These are phyloP conservation scores for Aphaenogaster floridana DNA, from an alignment of 1,140 invertebrate genomes.

Conservation along the genomic window DNA sequence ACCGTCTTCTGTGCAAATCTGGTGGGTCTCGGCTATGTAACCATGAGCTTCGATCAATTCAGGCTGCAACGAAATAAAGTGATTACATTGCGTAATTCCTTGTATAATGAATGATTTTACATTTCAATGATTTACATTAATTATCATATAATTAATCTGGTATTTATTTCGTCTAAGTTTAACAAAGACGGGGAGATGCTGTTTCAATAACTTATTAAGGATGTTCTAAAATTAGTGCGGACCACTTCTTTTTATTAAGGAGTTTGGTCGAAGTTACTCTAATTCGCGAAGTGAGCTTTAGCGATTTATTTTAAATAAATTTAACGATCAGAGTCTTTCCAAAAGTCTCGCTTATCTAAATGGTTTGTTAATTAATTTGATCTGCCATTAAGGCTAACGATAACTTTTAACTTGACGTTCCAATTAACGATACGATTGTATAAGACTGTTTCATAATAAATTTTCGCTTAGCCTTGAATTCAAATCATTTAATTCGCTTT, in stretches of 20 bases:
- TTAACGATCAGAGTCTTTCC: too few relatives aligned
- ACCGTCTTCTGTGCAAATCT: conserved; percentile 90
- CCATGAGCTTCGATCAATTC: conserved; percentile 87
- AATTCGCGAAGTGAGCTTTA: too few relatives aligned
- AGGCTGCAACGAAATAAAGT: conserved; percentile 83
- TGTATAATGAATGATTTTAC: neutral
- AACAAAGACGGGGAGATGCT: too few relatives aligned
- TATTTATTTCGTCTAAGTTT: neutral
- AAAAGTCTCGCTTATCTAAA: too few relatives aligned
- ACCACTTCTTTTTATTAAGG: too few relatives aligned
- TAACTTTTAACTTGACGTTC: neutral
- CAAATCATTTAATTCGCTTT: neutral
- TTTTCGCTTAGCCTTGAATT: neutral
- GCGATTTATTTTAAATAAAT: too few relatives aligned
- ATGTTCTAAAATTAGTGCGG: too few relatives aligned
- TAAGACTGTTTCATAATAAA: neutral
- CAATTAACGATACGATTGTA: neutral
- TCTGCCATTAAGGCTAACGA: neutral
- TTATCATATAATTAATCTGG: neutral
- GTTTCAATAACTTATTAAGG: too few relatives aligned
- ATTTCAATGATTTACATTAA: neutral
- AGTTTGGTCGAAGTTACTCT: too few relatives aligned
- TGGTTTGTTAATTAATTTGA: neutral
- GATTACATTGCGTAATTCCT: neutral
- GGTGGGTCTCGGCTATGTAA: conserved; percentile 90